Conservation (phyloP, 2,113 vertebrate species). For the Notarius quadriscutis region DNA sequence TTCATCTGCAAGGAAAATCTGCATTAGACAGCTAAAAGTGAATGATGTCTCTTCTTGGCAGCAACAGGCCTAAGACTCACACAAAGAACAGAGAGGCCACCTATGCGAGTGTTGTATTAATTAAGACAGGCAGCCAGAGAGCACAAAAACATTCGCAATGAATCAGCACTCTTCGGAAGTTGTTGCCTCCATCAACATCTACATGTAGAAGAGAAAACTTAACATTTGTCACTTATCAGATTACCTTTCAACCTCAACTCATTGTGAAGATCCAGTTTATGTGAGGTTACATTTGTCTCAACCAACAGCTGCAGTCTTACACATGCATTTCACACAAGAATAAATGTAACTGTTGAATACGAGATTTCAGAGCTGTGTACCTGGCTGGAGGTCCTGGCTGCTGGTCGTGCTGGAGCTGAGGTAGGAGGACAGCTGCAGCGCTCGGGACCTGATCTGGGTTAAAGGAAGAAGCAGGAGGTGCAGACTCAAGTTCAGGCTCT, state of each 20-base stretch:
- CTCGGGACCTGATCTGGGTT: slow-evolving; percentile 24
- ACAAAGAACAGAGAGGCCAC: not conserved
- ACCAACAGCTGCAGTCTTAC: not conserved
- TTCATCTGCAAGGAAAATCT: slow-evolving; percentile 18
- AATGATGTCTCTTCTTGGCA: not conserved
- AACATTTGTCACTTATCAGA: not conserved
- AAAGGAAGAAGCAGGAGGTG: slow-evolving; percentile 38
- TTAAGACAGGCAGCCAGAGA: not conserved
- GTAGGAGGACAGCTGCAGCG: slow-evolving; percentile 54
- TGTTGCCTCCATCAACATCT: not conserved
- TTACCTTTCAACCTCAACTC: not conserved
- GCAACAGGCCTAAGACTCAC: not conserved
- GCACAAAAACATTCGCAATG: not conserved
- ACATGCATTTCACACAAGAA: not conserved
- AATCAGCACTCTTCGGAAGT: slow-evolving; percentile 10
- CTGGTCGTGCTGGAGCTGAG: slow-evolving; percentile 37
- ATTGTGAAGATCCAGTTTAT: not conserved
- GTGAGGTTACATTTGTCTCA: not conserved
- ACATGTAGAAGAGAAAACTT: not conserved
- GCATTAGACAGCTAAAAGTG: slow-evolving; percentile 15
- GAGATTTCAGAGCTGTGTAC: slow-evolving; percentile 21
- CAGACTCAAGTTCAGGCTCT: slow-evolving; percentile 26
- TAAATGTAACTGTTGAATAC: not conserved
- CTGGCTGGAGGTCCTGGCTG: slow-evolving; percentile 20
- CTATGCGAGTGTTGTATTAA: not conserved